A percentile compares a stretch with the other conserved stretches of the same genome.
Evolutionary conservation across 1,140 invertebrate species (phyloP).

Genomic region (Hestina assimilis): DNA sequence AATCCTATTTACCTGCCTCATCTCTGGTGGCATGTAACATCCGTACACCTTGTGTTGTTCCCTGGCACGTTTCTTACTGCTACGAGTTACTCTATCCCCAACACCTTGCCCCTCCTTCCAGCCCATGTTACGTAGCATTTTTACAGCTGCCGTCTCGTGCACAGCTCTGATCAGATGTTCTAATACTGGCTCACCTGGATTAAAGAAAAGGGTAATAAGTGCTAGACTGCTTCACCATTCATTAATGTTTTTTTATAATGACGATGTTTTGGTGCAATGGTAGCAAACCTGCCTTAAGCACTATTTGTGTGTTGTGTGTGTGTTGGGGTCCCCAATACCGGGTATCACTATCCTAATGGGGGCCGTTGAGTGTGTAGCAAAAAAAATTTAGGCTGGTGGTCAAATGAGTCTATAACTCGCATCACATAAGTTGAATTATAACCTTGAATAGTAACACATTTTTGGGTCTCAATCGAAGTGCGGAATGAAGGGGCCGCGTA

Average conservation of each 20-base stretch:
- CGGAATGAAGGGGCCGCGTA: too few species aligned
- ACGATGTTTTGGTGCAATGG: not conserved
- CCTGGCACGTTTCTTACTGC: slow-evolving; percentile 79
- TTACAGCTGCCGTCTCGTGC: slow-evolving; percentile 92
- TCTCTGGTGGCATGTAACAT: slow-evolving; percentile 80
- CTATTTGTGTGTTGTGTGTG: too few species aligned
- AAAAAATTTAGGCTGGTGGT: too few species aligned
- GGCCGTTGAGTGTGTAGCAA: too few species aligned
- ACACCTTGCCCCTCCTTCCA: slow-evolving; percentile 95
- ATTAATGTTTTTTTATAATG: not conserved
- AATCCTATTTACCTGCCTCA: slow-evolving; percentile 65
- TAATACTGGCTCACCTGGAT: slow-evolving; percentile 84
- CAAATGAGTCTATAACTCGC: too few species aligned
- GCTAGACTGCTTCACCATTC: not conserved
- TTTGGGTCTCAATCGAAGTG: too few species aligned
- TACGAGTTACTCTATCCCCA: slow-evolving; percentile 84
- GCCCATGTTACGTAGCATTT: slow-evolving; percentile 91
- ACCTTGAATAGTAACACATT: too few species aligned
- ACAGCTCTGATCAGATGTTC: slow-evolving; percentile 88
- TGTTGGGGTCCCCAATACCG: too few species aligned
- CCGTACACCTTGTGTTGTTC: slow-evolving; percentile 83
- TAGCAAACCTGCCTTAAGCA: too few species aligned
- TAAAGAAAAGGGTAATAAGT: not conserved
- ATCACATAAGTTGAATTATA: too few species aligned
- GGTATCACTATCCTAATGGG: too few species aligned